phyloP scores from a whole-genome alignment of 2,888 invertebrate genomes.

The Andrena chrysosceles region DNA sequence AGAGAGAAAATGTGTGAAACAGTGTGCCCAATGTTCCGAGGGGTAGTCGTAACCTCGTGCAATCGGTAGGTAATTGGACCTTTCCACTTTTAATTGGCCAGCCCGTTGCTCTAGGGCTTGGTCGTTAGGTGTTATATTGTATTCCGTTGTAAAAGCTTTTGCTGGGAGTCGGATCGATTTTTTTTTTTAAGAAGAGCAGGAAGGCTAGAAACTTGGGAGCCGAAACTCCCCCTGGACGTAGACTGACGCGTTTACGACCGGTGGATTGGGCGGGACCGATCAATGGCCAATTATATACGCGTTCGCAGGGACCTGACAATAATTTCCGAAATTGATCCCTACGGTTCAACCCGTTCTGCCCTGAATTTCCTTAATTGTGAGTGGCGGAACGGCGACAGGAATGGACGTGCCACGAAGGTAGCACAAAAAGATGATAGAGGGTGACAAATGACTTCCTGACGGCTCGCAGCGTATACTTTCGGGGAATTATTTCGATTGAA shows the following conservation, averaged over 20 bases:
- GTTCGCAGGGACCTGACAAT: slow-evolving; percentile 71
- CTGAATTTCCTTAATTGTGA: slow-evolving; percentile 25
- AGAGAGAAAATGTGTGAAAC: background rate
- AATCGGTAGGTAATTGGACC: slow-evolving; percentile 79
- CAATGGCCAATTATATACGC: slow-evolving; percentile 77
- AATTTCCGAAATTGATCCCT: slow-evolving; percentile 61
- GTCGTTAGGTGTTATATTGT: slow-evolving; percentile 82
- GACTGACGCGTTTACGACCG: slow-evolving; percentile 76
- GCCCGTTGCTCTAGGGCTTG: slow-evolving; percentile 74
- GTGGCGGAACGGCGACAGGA: slow-evolving; percentile 33
- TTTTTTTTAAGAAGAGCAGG: slow-evolving; percentile 54
- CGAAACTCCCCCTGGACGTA: slow-evolving; percentile 55
- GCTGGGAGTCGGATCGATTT: slow-evolving; percentile 76
- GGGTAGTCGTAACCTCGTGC: slow-evolving; percentile 64
- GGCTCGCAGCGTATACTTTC: slow-evolving; percentile 32
- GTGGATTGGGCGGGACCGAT: slow-evolving; percentile 71
- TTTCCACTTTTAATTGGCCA: slow-evolving; percentile 82
- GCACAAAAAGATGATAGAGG: slow-evolving; percentile 50
- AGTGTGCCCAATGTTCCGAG: slow-evolving; percentile 21
- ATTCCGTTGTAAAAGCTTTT: slow-evolving; percentile 79
- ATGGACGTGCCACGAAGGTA: slow-evolving; percentile 38
- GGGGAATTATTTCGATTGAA: slow-evolving; percentile 43
- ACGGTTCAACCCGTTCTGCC: slow-evolving; percentile 16
- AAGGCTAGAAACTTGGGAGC: slow-evolving; percentile 38
- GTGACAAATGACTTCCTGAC: slow-evolving; percentile 58